Base-by-base conservation (phyloP, 2,888 invertebrate genomes). In the Acrobasis consociella region DNA sequence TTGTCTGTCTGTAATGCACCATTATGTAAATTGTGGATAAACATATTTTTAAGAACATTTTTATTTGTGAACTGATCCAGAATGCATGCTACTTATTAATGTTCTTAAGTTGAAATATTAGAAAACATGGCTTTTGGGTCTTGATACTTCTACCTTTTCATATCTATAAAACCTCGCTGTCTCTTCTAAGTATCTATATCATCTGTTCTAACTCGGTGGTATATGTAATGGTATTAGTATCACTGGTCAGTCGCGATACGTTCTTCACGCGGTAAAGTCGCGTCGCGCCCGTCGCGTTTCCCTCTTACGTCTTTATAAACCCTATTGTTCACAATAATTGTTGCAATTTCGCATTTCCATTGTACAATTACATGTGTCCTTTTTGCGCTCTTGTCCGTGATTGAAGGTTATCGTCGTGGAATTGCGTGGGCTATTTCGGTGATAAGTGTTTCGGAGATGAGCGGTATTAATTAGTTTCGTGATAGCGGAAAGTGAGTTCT, bases 401-500 rank as follows among this genome's bases (percentile, higher is more conserved):
- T 56, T 22, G 9, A 22, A 56, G 42, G 56, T 42, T 56, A 42
- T 42, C 15, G n/a, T 15, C 39, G 8, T 10, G 8, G 5, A n/a
- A 17, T 17, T 42, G 17, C 16, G 42, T 5, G 17, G 56, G 16
- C 56, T 5, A 13, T 42, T 17, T 42, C 42, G 17, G 42, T 56
- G 42, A 56, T 56, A 56, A 56, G 56, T 56, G 56, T 17, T 56
- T 42, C 11, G 22, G 22, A 53, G 38, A 55, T 16, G 55, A 39
- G n/a, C 38, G 10, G 15, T 46, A 46, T 46, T 46, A 22, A 56
- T 39, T 39, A 39, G 9, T 55, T 39, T 22, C 13, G 22, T 52
- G 15, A 49, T 15, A 49, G 15, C 15, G 31, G 31, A 31, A 31
- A 31, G 31, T 31, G 31, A 31, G 31, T 31, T 31, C 31, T 31